Base-by-base conservation (phyloP, 2,888 invertebrate species). In the Drosophila kuntzei region DNA sequence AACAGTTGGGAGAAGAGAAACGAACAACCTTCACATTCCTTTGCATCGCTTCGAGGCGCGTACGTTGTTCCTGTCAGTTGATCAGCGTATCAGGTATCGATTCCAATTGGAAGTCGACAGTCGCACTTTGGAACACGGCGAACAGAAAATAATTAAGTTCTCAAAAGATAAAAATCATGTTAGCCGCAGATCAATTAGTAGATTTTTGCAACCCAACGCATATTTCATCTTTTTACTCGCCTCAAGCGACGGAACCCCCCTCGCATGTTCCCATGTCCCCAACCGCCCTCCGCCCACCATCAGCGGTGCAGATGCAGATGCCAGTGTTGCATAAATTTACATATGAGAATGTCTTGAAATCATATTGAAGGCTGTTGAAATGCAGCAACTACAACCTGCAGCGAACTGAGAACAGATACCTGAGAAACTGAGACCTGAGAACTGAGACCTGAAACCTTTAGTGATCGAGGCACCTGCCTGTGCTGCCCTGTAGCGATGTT, bases 141-240 rank as follows among this genome's bases (percentile, higher is more conserved):
- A 79, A 84, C 79, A 87, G 79, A 74, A 90, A 90, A 89, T 90
- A 90, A 90, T 90, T 89, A 90, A 90, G 90, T 90, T 90, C 89
- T 90, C 86, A 89, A 89, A 87, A 84, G 90, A 90, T 90, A 89
- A 90, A 89, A 89, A 90, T 90, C 90, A 85, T 90, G 90, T 90
- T 90, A 77, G 89, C 87, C 87, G 75, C 88, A 79, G 89, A 90
- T 90, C 90, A 90, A 90, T 90, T 90, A 90, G 90, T 87, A 79
- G 86, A 81, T 90, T 90, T 79, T 79, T 78, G 71, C 77, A 68
- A 46, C 72, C 77, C 71, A 72, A 25, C 61, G 79, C 79, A 89
- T 87, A 87, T 89, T 82, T 87, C 86, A 87, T 87, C 85, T 89
- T 87, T 82, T 25, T 49, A 49, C 57, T 39, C 29, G 60, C 64